Percentiles rank a stretch among this genome's conserved stretches.
These are phyloP conservation scores for Onychostruthus taczanowskii DNA, from an alignment of 2,113 vertebrate species.

Conservation along the genomic window DNA sequence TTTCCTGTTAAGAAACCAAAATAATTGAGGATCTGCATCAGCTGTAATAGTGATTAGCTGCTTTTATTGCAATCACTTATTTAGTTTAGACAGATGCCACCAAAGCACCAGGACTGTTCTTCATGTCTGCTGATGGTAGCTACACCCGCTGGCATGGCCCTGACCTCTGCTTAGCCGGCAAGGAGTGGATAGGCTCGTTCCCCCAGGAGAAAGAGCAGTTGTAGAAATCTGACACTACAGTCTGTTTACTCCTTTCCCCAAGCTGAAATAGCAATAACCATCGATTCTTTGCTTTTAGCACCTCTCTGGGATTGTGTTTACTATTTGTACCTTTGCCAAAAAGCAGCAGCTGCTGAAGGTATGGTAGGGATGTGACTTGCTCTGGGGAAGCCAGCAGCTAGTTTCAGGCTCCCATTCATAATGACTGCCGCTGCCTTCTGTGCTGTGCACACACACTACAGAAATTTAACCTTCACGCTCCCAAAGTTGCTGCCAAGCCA, in stretches of 20 bases:
- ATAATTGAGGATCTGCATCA: background rate
- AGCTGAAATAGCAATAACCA: background rate
- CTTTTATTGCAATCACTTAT: background rate
- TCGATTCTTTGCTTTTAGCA: conserved; percentile 41
- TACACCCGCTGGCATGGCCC: background rate
- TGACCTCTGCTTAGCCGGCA: background rate
- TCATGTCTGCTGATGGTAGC: background rate
- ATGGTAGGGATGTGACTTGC: background rate
- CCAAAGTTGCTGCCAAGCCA: background rate
- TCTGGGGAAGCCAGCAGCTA: background rate
- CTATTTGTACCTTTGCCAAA: background rate
- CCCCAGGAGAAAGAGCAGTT: background rate
- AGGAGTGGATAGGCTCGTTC: background rate
- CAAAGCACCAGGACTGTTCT: background rate
- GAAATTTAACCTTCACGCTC: background rate
- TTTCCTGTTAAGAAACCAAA: background rate
- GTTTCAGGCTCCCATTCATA: background rate
- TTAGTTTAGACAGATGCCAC: background rate
- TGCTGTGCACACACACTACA: fast-evolving
- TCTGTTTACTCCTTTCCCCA: conserved; percentile 13
- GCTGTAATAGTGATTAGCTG: background rate
- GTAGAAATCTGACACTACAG: background rate
- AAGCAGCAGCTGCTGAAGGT: conserved; percentile 21
- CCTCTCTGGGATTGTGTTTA: conserved; percentile 29
- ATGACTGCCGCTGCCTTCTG: background rate